These are phyloP conservation scores for Drosophila testacea DNA, from an alignment of 2,888 invertebrate species.

Conservation along the genomic window DNA sequence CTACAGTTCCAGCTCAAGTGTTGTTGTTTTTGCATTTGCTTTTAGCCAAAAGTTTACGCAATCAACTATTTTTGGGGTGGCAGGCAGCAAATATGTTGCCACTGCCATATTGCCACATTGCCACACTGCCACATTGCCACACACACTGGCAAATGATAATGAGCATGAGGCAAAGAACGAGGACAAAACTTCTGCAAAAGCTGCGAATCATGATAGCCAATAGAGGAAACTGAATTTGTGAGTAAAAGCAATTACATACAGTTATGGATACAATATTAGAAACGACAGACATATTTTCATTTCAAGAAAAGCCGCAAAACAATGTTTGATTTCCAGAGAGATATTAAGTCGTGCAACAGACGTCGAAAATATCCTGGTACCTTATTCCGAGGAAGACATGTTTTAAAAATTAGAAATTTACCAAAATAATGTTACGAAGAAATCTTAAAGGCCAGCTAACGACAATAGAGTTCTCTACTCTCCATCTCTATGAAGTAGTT, in stretches of 20 bases:
- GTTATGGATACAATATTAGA: no score
- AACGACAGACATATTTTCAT: no score
- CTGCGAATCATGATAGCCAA: constrained; percentile 67
- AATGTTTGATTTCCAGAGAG: no score
- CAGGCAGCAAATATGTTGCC: constrained; percentile 45
- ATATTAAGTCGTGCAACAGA: no score
- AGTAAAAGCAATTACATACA: constrained; percentile 22
- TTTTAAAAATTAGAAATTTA: no score
- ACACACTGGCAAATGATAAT: constrained; percentile 30
- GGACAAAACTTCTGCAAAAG: constrained; percentile 63
- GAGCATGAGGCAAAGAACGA: constrained; percentile 48
- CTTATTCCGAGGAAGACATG: no score
- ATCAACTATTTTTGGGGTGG: constrained; percentile 53
- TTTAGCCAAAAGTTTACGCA: constrained; percentile 69
- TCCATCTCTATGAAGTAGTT: no score
- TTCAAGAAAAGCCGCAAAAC: no score
- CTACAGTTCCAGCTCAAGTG: constrained; percentile 42
- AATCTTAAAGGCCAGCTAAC: no score
- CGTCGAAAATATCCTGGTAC: no score
- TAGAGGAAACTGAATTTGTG: constrained; percentile 14
- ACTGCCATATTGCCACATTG: constrained; percentile 24
- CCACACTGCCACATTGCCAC: constrained; percentile 19
- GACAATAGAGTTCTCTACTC: no score
- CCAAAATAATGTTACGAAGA: no score
- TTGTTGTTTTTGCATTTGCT: constrained; percentile 52